Base-by-base conservation (phyloP, 2,888 invertebrate species). In the Eupithecia insigniata region DNA sequence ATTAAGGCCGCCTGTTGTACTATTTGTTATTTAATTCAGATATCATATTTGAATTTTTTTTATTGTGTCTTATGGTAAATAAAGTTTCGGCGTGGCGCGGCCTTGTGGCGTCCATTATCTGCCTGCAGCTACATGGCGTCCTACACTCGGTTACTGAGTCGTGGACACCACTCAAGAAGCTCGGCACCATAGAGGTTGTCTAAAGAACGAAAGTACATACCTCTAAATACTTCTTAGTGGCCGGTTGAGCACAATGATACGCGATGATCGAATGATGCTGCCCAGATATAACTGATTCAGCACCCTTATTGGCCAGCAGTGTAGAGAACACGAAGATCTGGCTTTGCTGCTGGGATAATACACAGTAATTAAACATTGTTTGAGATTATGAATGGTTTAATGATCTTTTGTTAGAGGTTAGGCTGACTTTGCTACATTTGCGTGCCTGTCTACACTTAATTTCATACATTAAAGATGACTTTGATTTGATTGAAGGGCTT, bases 271-370 rank as follows among this genome's bases (percentile, higher is more conserved):
- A 97, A 83, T 97, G 97, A 90, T 96, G 98, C 84, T 98, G 98
- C 2, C 98, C 98, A 76, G 97, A 97, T 76, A 98, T 93, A 18
- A 99, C 99, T 18, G 98, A 96, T 84, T 99, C 99, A 0, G 99
- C 99, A 7, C 98, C 99, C 87, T 98, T 97, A 91, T 99, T 99
- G 5, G 99, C 99, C 91, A 99, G 93, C 84, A 96, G 95, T 12
- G 99, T 99, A 30, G 98, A 98, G 94, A 99, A 99, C 81, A 99
- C 99, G 95, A 99, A 99, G 89, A 99, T 98, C 92, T 99, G 99
- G 93, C 98, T 99, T 93, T 99, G 99, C 92, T 99, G 99, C 94
- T 98, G 98, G 97, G 97, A 97, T 81, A 86, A 89, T 76, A 87
- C 81, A 78, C 79, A 76, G 81, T 74, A 72, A 74, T 82, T 78